Percentiles rank a stretch among this genome's conserved stretches.
phyloP scores from a whole-genome alignment of 35 echinoderm and acorn worm species.

The Acanthaster planci region DNA sequence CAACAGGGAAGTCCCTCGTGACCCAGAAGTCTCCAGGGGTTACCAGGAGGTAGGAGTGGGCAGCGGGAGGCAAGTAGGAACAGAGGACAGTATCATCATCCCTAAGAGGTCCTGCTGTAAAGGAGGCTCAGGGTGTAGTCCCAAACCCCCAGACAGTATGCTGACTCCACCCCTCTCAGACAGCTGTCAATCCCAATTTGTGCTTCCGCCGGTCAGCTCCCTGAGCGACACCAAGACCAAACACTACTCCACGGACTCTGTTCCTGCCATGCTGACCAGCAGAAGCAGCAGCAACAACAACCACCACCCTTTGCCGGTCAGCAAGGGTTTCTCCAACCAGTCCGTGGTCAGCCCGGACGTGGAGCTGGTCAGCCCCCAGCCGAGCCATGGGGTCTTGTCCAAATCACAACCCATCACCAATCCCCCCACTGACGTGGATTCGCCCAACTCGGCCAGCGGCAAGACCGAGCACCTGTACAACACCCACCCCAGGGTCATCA shows the following conservation, averaged over 20 bases:
- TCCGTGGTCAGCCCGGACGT: slow-evolving; percentile 16
- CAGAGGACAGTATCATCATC: slow-evolving; percentile 26
- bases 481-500: slow-evolving; percentile 47
- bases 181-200: slow-evolving; percentile 54
- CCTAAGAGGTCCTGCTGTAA: slow-evolving; percentile 54
- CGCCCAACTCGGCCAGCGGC: slow-evolving; percentile 13
- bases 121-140: slow-evolving; percentile 38
- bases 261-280: slow-evolving; percentile 47
- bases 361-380: neutral
- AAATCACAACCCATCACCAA: neutral
- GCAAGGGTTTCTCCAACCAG: slow-evolving; percentile 20
- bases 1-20: slow-evolving; percentile 55
- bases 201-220: slow-evolving; percentile 46
- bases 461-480: slow-evolving; percentile 83
- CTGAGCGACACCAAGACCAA: slow-evolving; percentile 42
- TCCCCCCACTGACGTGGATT: slow-evolving; percentile 26
- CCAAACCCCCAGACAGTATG: slow-evolving; percentile 52
- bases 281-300: slow-evolving; percentile 45
- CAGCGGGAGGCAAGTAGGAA: slow-evolving; percentile 17
- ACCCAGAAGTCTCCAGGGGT: neutral
- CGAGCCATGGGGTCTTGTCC: neutral
- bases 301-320: neutral
- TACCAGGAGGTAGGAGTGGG: slow-evolving; percentile 26
- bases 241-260: slow-evolving; percentile 48
- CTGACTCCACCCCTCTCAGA: slow-evolving; percentile 73